A percentile compares a stretch with the other conserved stretches of the same genome.
Evolutionary conservation across 2,888 invertebrate species (phyloP).

Genomic region (Polyommatus iphigenia): DNA sequence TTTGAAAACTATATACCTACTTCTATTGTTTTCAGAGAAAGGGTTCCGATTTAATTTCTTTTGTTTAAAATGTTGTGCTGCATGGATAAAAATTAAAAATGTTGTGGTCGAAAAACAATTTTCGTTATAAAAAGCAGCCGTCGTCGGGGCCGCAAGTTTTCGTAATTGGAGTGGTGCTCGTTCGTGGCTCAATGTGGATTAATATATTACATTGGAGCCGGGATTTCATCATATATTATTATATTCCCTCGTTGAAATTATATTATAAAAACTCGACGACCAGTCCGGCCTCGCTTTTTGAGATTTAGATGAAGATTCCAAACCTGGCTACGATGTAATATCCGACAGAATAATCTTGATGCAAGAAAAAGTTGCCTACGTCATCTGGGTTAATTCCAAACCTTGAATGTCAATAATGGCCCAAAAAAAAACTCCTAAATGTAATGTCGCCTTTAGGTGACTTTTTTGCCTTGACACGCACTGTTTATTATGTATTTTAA

Average conservation of each 20-base stretch:
- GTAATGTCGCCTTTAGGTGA: not conserved
- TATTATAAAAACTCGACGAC: not conserved
- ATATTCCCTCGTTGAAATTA: not conserved
- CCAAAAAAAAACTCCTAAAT: not conserved
- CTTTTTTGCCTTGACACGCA: not conserved
- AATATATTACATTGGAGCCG: constrained; percentile 1
- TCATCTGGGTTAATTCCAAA: not conserved
- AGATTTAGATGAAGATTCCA: too few species aligned
- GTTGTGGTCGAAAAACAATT: constrained; percentile 2
- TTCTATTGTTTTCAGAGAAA: not conserved
- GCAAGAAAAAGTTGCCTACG: not conserved
- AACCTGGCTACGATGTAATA: not conserved
- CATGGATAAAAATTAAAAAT: not conserved
- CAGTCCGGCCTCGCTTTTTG: not conserved
- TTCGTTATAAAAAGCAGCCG: constrained; percentile 21
- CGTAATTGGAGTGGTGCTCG: constrained; percentile 25
- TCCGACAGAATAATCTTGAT: not conserved
- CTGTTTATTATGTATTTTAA: not conserved
- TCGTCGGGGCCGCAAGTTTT: not conserved
- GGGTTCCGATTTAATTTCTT: not conserved
- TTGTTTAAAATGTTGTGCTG: not conserved
- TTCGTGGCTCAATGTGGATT: not conserved
- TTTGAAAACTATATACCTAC: not conserved
- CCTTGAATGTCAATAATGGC: not conserved
- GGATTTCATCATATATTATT: constrained; percentile 6